Percentiles rank a stretch among this genome's conserved stretches.
phyloP scores from a whole-genome alignment of 1,140 invertebrate genomes.

The Leptinotarsa texana region DNA sequence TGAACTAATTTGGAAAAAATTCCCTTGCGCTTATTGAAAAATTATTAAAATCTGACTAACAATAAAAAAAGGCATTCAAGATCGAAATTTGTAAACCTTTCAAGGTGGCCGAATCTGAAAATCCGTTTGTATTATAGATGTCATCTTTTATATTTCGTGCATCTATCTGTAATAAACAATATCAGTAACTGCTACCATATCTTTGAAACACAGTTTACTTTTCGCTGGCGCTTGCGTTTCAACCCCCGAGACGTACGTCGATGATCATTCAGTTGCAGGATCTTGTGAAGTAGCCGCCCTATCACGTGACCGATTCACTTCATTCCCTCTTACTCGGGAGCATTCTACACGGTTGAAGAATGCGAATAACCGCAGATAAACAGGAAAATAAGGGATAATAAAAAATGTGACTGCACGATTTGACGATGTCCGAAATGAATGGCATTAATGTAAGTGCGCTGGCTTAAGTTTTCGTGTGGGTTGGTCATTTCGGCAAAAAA shows the following conservation, averaged over 20 bases:
- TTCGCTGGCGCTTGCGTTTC: constrained; percentile 27
- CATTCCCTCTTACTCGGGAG: constrained; percentile 2
- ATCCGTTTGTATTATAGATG: too few species aligned
- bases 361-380: constrained; percentile 38
- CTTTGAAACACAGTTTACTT: neutral
- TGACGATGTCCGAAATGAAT: constrained; percentile 3
- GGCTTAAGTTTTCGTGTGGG: neutral
- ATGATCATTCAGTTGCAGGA: constrained; percentile 9
- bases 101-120: too few species aligned
- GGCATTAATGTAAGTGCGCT: neutral
- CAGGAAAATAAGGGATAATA: constrained; percentile 30
- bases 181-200: neutral
- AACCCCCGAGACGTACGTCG: constrained; percentile 24
- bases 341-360: constrained; percentile 36
- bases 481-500: neutral
- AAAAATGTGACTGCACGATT: constrained; percentile 10
- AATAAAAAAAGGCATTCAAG: too few species aligned
- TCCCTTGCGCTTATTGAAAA: too few species aligned
- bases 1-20: too few species aligned
- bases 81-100: too few species aligned
- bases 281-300: constrained; percentile 36
- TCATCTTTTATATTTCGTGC: too few species aligned
- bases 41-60: too few species aligned
- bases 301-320: constrained; percentile 32
- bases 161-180: too few species aligned